Base-by-base conservation (phyloP, 1,140 invertebrate species). In the Pygmarrhopalites habei region DNA sequence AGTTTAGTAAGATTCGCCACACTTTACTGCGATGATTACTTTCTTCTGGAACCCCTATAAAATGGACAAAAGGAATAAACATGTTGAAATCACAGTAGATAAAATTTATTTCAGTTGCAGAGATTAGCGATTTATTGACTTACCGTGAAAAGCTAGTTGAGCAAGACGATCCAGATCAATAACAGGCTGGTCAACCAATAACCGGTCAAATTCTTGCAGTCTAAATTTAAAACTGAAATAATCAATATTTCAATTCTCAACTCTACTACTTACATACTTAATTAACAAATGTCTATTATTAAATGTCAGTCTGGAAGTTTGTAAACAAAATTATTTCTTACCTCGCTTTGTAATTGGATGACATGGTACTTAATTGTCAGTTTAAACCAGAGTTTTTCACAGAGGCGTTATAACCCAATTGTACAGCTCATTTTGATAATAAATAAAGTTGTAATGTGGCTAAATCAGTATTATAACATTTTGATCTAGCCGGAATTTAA, bases 1-100 rank as follows among this genome's bases (percentile, higher is more conserved):
- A 94, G 72, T 89, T 87, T 5, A 94, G 78, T 43, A 94, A 74
- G 12, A 92, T 75, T 74, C 86, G 88, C 90, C 90, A 94, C 65
- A 88, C 88, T 15, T 62, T 35, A 21, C 61, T 63, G 2, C 65
- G 52, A 51, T 62, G 53, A 43, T 70, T 61, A n/a, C 4, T 41
- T 29, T 64, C 60, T 7, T 55, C 61, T 1, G 62, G 60, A 58
- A 67, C 19, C 57, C 58, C 60, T 63, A 23, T 23, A 53, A 52
- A 58, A 2, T 26, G 55, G n/a, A n/a, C n/a, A n/a, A n/a, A n/a
- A n/a, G n/a, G n/a, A n/a, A n/a, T n/a, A n/a, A n/a, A n/a, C n/a
- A n/a, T n/a, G n/a, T n/a, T n/a, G n/a, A n/a, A n/a, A n/a, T n/a
- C n/a, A n/a, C n/a, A n/a, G n/a, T n/a, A n/a, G n/a, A n/a, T n/a